Conservation (phyloP, 2,888 invertebrate species). For the Metellina segmentata region DNA sequence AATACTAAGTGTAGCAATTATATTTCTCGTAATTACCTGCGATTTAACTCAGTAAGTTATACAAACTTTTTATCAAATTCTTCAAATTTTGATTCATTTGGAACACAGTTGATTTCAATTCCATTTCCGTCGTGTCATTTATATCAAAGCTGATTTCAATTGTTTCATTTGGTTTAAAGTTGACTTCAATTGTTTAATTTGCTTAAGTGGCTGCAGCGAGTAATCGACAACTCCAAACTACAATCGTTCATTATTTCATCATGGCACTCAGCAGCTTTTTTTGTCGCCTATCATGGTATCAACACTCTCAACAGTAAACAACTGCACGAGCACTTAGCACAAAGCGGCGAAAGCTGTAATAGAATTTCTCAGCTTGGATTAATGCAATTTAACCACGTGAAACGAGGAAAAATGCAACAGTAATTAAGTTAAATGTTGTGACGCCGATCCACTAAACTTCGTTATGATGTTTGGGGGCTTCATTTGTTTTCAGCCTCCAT, state of each 20-base stretch:
- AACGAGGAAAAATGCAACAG: conserved; percentile 10
- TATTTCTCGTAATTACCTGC: no score
- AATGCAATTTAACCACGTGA: conserved; percentile 15
- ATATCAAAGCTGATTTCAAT: no score
- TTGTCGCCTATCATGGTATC: background rate
- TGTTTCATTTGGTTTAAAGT: no score
- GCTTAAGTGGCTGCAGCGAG: no score
- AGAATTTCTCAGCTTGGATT: background rate
- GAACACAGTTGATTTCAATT: no score
- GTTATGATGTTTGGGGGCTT: conserved; percentile 34
- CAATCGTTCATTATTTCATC: background rate
- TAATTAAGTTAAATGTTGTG: conserved; percentile 59
- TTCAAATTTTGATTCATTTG: no score
- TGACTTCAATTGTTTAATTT: no score
- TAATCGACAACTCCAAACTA: background rate
- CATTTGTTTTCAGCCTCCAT: conserved; percentile 26
- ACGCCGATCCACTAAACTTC: conserved; percentile 56
- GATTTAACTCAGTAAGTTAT: no score
- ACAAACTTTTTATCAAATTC: no score
- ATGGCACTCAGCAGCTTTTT: background rate
- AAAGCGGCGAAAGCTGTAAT: background rate
- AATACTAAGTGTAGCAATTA: no score
- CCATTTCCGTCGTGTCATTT: no score
- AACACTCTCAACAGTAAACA: background rate
- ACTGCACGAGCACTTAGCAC: background rate